Percentiles rank a stretch among this genome's conserved stretches.
phyloP scores from a whole-genome alignment of 2,888 invertebrate species.

The Smittia sp. region DNA sequence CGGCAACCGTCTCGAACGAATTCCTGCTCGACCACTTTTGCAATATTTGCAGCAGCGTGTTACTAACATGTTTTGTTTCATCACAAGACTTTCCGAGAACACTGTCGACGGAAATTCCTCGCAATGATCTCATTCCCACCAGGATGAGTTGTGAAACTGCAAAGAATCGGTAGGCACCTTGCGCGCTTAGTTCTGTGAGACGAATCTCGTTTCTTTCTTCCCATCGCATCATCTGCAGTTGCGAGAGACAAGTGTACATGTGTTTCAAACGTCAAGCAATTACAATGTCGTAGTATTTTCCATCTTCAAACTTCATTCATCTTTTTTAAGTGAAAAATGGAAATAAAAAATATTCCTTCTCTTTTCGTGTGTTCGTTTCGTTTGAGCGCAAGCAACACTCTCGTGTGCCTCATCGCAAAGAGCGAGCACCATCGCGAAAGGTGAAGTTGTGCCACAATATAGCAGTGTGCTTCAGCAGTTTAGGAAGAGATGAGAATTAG shows the following conservation, averaged over 20 bases:
- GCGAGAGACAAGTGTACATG: constrained; percentile 4
- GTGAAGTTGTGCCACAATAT: constrained; percentile 26
- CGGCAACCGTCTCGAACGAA: no score
- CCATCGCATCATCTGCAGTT: not conserved
- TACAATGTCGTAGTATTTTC: constrained; percentile 15
- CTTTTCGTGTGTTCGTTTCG: not conserved
- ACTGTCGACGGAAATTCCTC: no score
- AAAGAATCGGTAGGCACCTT: not conserved
- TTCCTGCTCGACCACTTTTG: no score
- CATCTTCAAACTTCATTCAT: constrained; percentile 30
- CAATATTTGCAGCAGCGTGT: no score
- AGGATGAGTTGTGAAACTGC: not conserved
- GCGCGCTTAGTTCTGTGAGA: not conserved
- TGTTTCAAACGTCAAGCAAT: constrained; percentile 1
- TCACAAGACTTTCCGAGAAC: no score
- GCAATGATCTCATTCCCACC: not conserved
- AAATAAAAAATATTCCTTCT: not conserved
- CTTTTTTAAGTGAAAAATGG: not conserved
- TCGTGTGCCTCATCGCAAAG: constrained; percentile 25
- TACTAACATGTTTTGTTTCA: no score
- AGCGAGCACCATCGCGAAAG: constrained; percentile 20
- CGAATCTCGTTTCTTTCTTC: not conserved
- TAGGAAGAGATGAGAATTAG: constrained; percentile 41
- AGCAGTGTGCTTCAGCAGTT: constrained; percentile 33
- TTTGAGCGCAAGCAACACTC: constrained; percentile 10